Evolutionary conservation across 2,797 vertebrate genomes (phyloP).

Genomic region (Denticeps clupeoides): DNA sequence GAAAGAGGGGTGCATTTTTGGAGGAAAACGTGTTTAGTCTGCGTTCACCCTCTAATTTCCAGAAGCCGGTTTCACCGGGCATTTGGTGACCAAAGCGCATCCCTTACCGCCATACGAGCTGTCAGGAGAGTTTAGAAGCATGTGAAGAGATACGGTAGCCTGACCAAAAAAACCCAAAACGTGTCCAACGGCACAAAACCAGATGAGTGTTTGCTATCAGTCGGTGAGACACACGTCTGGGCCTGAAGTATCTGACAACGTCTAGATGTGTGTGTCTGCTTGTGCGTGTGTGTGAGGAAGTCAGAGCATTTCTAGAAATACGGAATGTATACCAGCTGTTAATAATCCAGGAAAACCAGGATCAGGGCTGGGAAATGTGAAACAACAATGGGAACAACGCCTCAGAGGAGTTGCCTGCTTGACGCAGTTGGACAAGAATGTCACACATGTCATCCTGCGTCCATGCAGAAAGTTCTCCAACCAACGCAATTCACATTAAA

Average conservation of each 20-base stretch:
- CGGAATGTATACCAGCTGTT: not conserved
- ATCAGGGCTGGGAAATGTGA: slow-evolving; percentile 2
- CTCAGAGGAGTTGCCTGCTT: not conserved
- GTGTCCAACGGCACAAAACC: not conserved
- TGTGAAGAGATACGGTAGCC: no score
- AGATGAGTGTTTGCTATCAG: not conserved
- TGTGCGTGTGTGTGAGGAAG: no score
- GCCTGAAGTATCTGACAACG: no score
- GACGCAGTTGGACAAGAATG: slow-evolving; percentile 5
- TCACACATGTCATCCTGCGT: not conserved
- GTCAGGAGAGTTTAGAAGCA: no score
- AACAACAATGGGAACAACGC: slow-evolving; percentile 14
- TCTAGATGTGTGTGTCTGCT: no score
- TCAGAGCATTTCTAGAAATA: no score
- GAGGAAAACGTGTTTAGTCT: no score
- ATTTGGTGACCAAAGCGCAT: no score
- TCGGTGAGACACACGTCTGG: not conserved
- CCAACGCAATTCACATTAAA: not conserved
- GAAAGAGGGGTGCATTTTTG: no score
- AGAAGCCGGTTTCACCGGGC: no score
- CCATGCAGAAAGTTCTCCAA: not conserved
- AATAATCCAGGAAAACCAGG: not conserved
- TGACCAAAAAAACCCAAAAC: not conserved
- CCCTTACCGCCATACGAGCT: no score
- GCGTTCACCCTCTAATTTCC: no score